Conservation (phyloP, 2,797 vertebrate genomes). For the Lateolabrax maculatus region DNA sequence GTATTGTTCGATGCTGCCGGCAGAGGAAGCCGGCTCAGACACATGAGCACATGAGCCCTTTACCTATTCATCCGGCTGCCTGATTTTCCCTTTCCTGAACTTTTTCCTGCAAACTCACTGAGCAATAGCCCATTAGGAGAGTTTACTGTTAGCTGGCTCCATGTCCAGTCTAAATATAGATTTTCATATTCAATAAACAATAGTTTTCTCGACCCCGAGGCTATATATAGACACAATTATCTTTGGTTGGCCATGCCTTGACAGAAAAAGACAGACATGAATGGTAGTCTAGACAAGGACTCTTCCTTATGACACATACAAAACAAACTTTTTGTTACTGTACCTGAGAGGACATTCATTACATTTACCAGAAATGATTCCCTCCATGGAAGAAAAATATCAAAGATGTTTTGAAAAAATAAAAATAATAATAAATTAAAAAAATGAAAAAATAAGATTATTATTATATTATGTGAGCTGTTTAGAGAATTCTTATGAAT, state of each 20-base stretch:
- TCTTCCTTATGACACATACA: neutral
- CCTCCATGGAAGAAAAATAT: slow-evolving; percentile 5
- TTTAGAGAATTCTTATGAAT: neutral
- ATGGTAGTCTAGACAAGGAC: neutral
- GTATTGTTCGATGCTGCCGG: slow-evolving; percentile 42
- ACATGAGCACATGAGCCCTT: slow-evolving; percentile 1
- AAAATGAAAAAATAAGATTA: neutral
- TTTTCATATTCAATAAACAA: slow-evolving; percentile 24
- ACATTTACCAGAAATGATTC: neutral
- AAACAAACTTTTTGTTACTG: neutral
- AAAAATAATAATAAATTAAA: too few relatives aligned
- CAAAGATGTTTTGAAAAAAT: neutral
- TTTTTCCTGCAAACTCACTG: slow-evolving; percentile 28
- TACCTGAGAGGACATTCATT: neutral
- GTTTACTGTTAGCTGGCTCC: slow-evolving; percentile 24
- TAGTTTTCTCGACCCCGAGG: slow-evolving; percentile 12
- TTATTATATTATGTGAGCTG: neutral
- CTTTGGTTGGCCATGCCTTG: neutral
- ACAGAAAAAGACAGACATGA: neutral
- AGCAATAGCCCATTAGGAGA: slow-evolving; percentile 13
- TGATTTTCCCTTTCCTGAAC: slow-evolving; percentile 49
- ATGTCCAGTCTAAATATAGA: slow-evolving; percentile 51
- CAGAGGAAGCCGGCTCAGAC: slow-evolving; percentile 53
- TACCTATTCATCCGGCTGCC: slow-evolving; percentile 20
- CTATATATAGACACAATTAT: slow-evolving; percentile 19